These are phyloP conservation scores for Anthopleura xanthogrammica DNA, from an alignment of 92 coral and sea anemone species.

Conservation along the genomic window DNA sequence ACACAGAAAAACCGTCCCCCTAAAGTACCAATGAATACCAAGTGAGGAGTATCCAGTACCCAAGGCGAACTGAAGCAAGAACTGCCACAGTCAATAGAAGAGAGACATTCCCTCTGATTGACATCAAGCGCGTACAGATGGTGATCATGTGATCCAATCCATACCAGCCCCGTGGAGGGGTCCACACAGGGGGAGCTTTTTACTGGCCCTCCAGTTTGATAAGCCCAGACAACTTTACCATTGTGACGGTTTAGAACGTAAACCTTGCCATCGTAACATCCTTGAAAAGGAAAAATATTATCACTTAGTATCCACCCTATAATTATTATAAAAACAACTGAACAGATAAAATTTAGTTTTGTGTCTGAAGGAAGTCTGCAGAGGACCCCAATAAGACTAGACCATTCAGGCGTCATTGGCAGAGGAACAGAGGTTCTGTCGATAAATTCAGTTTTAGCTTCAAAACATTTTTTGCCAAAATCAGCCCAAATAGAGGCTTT, in stretches of 20 bases:
- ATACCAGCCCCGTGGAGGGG: slow-evolving; percentile 75
- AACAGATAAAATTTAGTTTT: too few species aligned
- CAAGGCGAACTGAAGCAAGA: slow-evolving; percentile 93
- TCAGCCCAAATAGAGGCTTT: too few species aligned
- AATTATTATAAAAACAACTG: too few species aligned
- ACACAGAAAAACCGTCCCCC: slow-evolving; percentile 69
- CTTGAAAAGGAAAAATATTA: slow-evolving; percentile 30
- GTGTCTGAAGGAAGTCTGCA: too few species aligned
- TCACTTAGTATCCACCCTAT: neutral
- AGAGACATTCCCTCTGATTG: slow-evolving; percentile 36
- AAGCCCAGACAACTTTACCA: slow-evolving; percentile 72
- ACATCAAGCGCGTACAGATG: slow-evolving; percentile 74
- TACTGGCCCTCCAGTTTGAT: slow-evolving; percentile 76
- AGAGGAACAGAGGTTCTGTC: too few species aligned
- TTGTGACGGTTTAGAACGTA: slow-evolving; percentile 65
- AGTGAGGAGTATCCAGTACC: slow-evolving; percentile 48
- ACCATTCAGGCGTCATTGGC: too few species aligned
- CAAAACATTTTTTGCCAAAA: too few species aligned
- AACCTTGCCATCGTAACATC: slow-evolving; percentile 96
- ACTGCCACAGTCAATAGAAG: slow-evolving; percentile 65
- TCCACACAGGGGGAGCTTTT: slow-evolving; percentile 91
- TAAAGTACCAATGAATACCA: slow-evolving; percentile 74
- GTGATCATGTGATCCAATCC: slow-evolving; percentile 98
- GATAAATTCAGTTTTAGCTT: too few species aligned
- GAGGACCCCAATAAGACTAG: too few species aligned